These are phyloP conservation scores for Manis pentadactyla DNA, from an alignment of 2,797 vertebrate genomes.

Conservation along the genomic window DNA sequence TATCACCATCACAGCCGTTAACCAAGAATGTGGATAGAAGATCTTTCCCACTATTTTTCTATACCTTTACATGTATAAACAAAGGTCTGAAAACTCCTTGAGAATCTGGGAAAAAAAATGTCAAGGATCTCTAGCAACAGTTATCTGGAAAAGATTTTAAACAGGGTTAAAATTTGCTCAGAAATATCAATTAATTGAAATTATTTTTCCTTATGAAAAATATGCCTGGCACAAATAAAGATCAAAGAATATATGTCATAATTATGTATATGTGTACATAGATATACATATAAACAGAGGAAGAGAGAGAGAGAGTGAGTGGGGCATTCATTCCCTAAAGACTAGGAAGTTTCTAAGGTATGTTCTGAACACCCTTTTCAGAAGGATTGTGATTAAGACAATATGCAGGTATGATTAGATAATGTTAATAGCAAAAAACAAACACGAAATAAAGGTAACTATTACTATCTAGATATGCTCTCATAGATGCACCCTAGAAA, in stretches of 20 bases:
- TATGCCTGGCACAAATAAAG: background rate
- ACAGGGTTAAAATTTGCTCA: background rate
- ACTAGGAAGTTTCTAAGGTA: background rate
- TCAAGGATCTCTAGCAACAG: background rate
- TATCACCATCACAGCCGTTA: background rate
- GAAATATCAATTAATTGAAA: slow-evolving; percentile 2
- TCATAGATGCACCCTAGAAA: background rate
- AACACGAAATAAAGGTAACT: background rate
- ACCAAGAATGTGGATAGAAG: background rate
- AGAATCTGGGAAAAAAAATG: background rate
- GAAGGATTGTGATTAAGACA: background rate
- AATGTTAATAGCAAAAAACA: background rate
- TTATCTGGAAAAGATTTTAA: background rate
- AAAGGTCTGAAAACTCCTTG: background rate
- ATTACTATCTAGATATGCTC: background rate
- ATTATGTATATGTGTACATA: background rate
- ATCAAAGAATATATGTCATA: background rate
- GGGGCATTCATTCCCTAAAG: background rate
- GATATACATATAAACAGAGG: background rate
- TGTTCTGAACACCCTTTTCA: background rate
- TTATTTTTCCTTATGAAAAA: slow-evolving; percentile 4
- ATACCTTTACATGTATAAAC: background rate
- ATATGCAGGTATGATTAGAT: background rate
- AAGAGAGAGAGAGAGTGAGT: background rate
- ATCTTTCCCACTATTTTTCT: background rate